Conservation (phyloP, 35 echinoderm and acorn worm genomes). For the Ptychodera flava region DNA sequence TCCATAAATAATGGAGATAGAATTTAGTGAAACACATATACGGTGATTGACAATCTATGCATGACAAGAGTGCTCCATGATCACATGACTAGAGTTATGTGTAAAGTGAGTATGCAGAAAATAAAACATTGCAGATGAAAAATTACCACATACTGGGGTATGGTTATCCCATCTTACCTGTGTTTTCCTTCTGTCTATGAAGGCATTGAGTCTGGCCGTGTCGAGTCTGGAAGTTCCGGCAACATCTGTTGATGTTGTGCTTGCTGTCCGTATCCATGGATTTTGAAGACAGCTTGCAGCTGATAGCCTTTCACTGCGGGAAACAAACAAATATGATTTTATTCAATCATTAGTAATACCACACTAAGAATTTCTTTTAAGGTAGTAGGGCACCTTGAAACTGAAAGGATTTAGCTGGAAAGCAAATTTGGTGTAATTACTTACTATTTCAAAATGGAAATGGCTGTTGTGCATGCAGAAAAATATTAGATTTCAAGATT, state of each 20-base stretch:
- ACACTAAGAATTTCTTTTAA: not conserved
- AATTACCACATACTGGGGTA: too few species aligned
- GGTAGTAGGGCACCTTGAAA: not conserved
- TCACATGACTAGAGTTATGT: too few species aligned
- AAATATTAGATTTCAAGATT: not conserved
- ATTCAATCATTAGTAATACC: not conserved
- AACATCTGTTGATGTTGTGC: slow-evolving; percentile 10
- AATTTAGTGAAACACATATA: too few species aligned
- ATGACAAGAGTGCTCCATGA: too few species aligned
- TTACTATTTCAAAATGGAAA: not conserved
- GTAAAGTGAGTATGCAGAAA: too few species aligned
- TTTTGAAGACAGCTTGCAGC: slow-evolving; percentile 26
- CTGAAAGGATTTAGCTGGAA: not conserved
- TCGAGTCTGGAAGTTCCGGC: slow-evolving; percentile 16
- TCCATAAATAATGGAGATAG: too few species aligned
- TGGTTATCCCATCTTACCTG: slow-evolving; percentile 46
- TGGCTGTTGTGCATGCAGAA: not conserved
- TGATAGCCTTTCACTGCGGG: slow-evolving; percentile 26
- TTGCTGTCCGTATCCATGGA: slow-evolving; percentile 37
- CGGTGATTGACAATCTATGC: too few species aligned
- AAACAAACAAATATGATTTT: not conserved
- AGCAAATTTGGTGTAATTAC: not conserved
- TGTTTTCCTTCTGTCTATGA: slow-evolving; percentile 71
- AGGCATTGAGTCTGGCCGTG: slow-evolving; percentile 44
- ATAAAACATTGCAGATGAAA: too few species aligned